Evolutionary conservation across 2,797 vertebrate species (phyloP).

Genomic region (Mus spretus): DNA sequence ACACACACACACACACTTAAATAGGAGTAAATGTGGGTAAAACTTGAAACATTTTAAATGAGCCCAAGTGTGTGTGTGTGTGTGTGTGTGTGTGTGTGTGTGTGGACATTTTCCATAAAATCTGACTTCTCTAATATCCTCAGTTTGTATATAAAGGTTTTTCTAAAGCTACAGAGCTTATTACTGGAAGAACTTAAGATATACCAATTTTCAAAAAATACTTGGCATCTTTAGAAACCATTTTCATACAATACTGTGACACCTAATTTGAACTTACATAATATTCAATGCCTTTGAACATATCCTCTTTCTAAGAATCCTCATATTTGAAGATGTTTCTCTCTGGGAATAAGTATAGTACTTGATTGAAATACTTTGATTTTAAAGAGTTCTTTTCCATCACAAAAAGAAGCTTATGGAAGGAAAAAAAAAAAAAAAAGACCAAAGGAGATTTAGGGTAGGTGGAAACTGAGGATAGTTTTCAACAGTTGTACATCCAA

Average conservation of each 20-base stretch:
- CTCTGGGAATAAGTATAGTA: neutral
- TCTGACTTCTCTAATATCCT: neutral
- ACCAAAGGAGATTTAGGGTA: neutral
- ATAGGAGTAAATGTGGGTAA: neutral
- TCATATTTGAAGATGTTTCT: neutral
- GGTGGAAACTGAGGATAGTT: neutral
- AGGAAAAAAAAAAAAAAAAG: neutral
- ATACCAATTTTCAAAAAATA: neutral
- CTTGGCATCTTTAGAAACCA: too few species aligned
- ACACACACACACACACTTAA: neutral
- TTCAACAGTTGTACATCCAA: neutral
- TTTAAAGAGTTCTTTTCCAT: slow-evolving; percentile 26
- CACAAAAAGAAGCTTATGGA: neutral
- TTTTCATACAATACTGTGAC: neutral
- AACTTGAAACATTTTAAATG: neutral
- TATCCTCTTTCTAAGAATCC: neutral
- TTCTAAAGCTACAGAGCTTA: neutral
- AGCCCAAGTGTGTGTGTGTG: neutral
- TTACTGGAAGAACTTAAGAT: neutral
- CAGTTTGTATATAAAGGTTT: neutral
- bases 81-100: too few species aligned
- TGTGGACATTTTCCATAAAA: neutral
- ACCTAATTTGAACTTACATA: neutral
- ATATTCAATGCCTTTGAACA: neutral
- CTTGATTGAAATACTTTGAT: neutral